Evolutionary conservation across 2,888 invertebrate species (phyloP).

Genomic region (Drosophila lacicola): DNA sequence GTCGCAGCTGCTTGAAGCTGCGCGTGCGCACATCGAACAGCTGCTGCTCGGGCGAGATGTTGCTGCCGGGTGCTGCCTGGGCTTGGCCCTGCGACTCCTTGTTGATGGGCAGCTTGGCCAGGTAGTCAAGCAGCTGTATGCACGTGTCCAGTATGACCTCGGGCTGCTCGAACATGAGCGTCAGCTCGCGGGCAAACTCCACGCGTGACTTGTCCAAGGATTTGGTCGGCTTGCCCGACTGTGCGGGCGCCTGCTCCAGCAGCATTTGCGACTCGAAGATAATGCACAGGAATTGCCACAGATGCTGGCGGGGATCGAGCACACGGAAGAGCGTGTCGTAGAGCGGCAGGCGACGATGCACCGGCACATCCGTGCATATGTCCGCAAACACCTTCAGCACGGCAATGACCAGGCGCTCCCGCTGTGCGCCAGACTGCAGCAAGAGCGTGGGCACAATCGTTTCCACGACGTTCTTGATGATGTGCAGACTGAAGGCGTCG

Average conservation of each 20-base stretch:
- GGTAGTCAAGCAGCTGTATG: constrained; percentile 88
- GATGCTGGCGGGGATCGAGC: constrained; percentile 88
- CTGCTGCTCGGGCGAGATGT: constrained; percentile 49
- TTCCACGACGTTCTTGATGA: constrained; percentile 95
- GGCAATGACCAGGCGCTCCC: constrained; percentile 86
- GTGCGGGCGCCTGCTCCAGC: constrained; percentile 85
- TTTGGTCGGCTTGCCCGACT: constrained; percentile 7
- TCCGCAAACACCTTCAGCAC: constrained; percentile 96
- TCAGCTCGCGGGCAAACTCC: constrained; percentile 89
- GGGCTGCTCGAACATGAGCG: constrained; percentile 88
- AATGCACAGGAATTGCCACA: constrained; percentile 90
- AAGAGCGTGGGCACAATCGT: constrained; percentile 95
- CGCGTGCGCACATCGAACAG: constrained; percentile 89
- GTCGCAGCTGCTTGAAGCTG: constrained; percentile 90
- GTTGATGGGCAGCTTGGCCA: constrained; percentile 89
- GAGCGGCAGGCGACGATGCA: constrained; percentile 93
- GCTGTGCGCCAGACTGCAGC: constrained; percentile 80
- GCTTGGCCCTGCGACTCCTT: constrained; percentile 81
- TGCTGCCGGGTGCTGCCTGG: not conserved
- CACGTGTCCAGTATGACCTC: constrained; percentile 88
- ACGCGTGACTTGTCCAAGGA: constrained; percentile 86
- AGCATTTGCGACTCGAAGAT: constrained; percentile 90
- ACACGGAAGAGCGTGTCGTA: constrained; percentile 92
- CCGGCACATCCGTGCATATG: constrained; percentile 95
- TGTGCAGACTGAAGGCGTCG: constrained; percentile 97